Evolutionary conservation across 2,113 vertebrate species (phyloP).

Genomic region (Aegithalos caudatus): DNA sequence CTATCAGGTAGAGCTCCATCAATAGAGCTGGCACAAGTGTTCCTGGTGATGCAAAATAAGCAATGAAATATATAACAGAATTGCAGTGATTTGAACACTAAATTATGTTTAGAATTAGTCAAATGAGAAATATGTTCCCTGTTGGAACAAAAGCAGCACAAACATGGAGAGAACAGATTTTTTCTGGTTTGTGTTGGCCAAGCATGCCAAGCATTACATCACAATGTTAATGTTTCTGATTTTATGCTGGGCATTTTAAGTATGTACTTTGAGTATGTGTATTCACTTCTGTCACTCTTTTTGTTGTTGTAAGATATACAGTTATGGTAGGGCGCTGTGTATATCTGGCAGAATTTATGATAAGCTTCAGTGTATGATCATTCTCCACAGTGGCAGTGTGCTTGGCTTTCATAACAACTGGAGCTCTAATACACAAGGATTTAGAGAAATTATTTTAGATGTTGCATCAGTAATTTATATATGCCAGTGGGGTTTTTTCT

Average conservation of each 20-base stretch:
- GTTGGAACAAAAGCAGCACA: not conserved
- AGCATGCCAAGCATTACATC: not conserved
- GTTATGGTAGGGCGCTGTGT: not conserved
- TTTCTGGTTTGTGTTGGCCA: not conserved
- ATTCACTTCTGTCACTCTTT: not conserved
- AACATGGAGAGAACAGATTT: not conserved
- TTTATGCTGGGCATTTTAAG: not conserved
- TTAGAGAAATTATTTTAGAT: not conserved
- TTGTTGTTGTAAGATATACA: not conserved
- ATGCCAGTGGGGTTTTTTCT: not conserved
- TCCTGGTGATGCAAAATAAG: not conserved
- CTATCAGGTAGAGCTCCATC: not conserved
- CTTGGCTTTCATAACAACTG: not conserved
- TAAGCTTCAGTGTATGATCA: not conserved
- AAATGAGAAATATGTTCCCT: not conserved
- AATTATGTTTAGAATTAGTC: not conserved
- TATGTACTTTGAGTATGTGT: not conserved
- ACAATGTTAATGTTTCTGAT: not conserved
- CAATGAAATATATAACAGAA: not conserved
- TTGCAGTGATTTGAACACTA: not conserved
- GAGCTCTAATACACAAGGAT: not conserved
- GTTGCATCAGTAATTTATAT: not conserved
- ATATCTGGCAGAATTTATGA: not conserved
- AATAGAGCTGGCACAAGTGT: not conserved
- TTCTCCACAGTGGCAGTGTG: not conserved